Percentiles rank a stretch among this genome's conserved stretches.
Conservation (phyloP, 2,797 vertebrate genomes). For the Spheniscus humboldti region DNA sequence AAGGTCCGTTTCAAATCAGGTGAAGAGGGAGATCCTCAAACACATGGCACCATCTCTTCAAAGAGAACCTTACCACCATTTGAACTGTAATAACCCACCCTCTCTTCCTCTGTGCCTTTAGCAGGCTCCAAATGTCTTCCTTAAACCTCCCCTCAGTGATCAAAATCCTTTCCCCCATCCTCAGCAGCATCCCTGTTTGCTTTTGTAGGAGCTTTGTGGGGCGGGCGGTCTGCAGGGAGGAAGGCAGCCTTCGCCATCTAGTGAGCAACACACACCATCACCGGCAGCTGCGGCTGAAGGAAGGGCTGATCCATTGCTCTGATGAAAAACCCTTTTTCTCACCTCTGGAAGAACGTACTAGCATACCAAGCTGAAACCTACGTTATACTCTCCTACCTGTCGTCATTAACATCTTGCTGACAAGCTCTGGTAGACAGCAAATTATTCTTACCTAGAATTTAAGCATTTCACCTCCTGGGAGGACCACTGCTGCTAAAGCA, state of each 20-base stretch:
- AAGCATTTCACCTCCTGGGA: background rate
- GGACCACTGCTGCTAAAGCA: background rate
- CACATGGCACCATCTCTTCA: background rate
- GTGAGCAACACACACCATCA: constrained; percentile 48
- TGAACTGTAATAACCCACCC: background rate
- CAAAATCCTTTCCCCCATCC: background rate
- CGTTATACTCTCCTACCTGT: background rate
- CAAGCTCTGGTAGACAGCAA: background rate
- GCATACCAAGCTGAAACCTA: background rate
- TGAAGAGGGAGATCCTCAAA: background rate
- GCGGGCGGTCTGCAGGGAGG: background rate
- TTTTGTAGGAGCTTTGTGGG: background rate
- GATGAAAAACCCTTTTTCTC: background rate
- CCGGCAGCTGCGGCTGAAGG: background rate
- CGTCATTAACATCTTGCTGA: background rate
- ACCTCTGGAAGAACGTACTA: background rate
- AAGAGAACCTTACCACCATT: background rate
- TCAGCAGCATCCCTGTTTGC: background rate
- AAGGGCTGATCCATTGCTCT: background rate
- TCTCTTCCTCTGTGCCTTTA: background rate
- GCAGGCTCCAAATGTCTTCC: background rate
- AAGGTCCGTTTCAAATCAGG: background rate
- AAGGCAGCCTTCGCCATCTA: constrained; percentile 70
- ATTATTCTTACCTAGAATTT: background rate
- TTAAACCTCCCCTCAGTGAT: background rate